phyloP scores from a whole-genome alignment of 1,140 invertebrate genomes.

The Reticulitermes speratus region DNA sequence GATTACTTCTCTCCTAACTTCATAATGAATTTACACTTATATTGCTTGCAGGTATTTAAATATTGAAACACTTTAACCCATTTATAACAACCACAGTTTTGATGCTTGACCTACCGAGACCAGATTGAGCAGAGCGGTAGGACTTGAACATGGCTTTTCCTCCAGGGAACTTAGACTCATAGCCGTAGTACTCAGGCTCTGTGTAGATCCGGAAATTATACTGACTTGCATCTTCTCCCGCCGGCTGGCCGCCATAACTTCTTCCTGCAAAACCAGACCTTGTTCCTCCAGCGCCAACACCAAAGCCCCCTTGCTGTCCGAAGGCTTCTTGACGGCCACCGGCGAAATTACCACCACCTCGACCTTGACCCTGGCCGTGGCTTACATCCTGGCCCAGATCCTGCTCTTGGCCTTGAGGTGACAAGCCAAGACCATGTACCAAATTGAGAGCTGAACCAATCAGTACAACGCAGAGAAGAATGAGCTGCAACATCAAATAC shows the following conservation, averaged over 20 bases:
- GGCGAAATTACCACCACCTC: neutral
- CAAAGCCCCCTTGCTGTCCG: neutral
- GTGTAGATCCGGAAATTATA: conserved; percentile 5
- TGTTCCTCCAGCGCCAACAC: neutral
- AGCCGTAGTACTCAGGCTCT: neutral
- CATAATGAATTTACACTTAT: too few species aligned
- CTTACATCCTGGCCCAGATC: neutral
- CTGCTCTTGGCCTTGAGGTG: neutral
- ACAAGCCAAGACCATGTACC: neutral
- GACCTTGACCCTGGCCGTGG: neutral
- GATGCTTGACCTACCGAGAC: neutral
- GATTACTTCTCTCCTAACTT: too few species aligned
- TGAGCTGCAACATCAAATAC: neutral
- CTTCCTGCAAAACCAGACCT: neutral
- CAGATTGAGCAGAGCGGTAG: neutral
- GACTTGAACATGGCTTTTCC: conserved; percentile 24
- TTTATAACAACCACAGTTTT: too few species aligned
- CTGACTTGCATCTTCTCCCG: neutral
- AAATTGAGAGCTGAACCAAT: neutral
- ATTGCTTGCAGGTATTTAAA: too few species aligned
- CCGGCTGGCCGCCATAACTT: neutral
- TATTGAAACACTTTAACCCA: too few species aligned
- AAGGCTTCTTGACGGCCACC: neutral
- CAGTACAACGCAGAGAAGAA: neutral
- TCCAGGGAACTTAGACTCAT: neutral